A percentile compares a stretch with the other conserved stretches of the same genome.
phyloP scores from a whole-genome alignment of 2,888 invertebrate genomes.

The Hirtodrosophila histrioides region DNA sequence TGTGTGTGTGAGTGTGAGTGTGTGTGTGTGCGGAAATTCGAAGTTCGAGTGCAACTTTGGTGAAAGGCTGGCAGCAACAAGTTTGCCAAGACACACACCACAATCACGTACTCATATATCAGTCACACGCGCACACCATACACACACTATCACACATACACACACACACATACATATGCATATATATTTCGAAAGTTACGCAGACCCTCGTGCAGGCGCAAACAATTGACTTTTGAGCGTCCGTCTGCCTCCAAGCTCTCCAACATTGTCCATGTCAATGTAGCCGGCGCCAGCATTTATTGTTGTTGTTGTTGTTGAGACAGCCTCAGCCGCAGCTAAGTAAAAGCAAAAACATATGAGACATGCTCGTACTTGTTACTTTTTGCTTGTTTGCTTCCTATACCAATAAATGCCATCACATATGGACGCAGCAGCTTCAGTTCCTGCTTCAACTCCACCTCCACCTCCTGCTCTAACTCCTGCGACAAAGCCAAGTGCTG shows the following conservation, averaged over 20 bases:
- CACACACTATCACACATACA: conserved; percentile 1
- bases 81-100: conserved; percentile 59
- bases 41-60: conserved; percentile 47
- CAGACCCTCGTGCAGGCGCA: conserved; percentile 67
- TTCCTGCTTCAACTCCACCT: neutral
- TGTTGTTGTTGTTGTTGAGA: conserved; percentile 38
- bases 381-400: conserved; percentile 63
- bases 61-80: conserved; percentile 67
- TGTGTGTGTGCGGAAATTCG: conserved; percentile 23
- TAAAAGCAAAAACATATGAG: conserved; percentile 64
- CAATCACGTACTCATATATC: conserved; percentile 63
- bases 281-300: conserved; percentile 46
- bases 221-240: conserved; percentile 72
- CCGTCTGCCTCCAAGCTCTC: conserved; percentile 20
- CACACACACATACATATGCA: conserved; percentile 18
- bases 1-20: conserved; percentile 1
- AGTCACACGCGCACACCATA: conserved; percentile 32
- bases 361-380: conserved; percentile 54
- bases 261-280: conserved; percentile 44
- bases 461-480: neutral
- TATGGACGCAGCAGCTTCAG: conserved; percentile 48
- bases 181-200: conserved; percentile 57
- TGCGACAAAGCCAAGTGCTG: conserved; percentile 26
- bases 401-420: conserved; percentile 61
- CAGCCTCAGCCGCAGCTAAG: conserved; percentile 61